Conservation (phyloP, 2,797 vertebrate genomes). For the Ciconia nigra region DNA sequence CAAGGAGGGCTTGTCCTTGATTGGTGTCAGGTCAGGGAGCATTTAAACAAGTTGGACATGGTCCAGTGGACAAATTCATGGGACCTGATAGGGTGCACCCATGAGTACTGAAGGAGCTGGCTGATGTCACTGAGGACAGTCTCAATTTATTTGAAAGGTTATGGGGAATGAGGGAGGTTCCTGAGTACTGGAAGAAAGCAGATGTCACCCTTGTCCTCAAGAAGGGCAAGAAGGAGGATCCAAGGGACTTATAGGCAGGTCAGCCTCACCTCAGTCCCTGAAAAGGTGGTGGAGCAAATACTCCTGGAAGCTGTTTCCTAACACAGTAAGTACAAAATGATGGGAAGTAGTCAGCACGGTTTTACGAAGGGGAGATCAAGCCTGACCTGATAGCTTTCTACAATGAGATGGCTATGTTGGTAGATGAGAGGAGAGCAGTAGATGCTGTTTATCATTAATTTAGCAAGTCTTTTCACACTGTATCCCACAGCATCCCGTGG, state of each 20-base stretch:
- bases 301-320: neutral
- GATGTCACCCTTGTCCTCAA: neutral
- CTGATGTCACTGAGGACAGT: neutral
- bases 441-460: neutral
- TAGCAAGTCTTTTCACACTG: neutral
- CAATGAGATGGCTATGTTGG: neutral
- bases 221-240: neutral
- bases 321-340: neutral
- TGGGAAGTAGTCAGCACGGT: neutral
- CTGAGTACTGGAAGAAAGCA: neutral
- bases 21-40: neutral
- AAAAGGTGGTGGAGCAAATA: neutral
- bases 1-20: neutral
- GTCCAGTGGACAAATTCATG: neutral
- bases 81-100: neutral
- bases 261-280: neutral
- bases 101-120: neutral
- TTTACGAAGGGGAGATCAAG: neutral
- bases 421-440: neutral
- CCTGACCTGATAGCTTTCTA: neutral
- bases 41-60: neutral
- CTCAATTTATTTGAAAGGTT: neutral
- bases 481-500: neutral
- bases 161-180: neutral
- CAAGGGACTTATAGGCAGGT: neutral